Evolutionary conservation across 2,797 vertebrate species (phyloP).

Genomic region (Petrocephalus schoutedeni): DNA sequence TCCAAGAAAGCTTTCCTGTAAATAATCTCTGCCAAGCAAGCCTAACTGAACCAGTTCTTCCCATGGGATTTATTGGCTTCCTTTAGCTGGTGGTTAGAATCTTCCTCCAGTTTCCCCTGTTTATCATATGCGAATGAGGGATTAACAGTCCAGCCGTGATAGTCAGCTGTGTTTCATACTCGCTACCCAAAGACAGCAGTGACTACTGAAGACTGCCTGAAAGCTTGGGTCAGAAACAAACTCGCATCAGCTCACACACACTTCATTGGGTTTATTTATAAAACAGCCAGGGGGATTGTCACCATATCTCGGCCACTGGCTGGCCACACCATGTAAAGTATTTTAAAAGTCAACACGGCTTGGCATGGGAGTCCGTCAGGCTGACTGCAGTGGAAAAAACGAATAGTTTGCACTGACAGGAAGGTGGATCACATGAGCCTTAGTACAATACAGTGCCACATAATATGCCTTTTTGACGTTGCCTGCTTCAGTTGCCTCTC

Average conservation of each 20-base stretch:
- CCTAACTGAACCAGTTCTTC: background rate
- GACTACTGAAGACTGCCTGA: background rate
- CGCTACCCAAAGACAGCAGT: background rate
- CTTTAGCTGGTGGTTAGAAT: background rate
- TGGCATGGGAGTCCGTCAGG: conserved; percentile 55
- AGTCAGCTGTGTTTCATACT: background rate
- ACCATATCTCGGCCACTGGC: conserved; percentile 71
- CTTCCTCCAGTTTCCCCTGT: background rate
- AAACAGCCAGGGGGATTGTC: conserved; percentile 61
- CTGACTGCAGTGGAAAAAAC: conserved; percentile 26
- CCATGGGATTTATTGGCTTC: background rate
- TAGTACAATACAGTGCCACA: background rate
- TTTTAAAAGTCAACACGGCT: conserved; percentile 66
- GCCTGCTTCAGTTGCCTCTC: background rate
- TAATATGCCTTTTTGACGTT: background rate
- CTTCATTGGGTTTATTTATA: conserved; percentile 68
- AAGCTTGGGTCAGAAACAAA: background rate
- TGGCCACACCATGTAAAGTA: conserved; percentile 59
- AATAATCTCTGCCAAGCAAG: background rate
- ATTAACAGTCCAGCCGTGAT: background rate
- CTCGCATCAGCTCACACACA: conserved; percentile 27
- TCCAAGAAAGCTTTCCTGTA: background rate
- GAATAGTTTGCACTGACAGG: background rate
- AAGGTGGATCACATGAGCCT: background rate
- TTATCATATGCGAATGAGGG: background rate